Base-by-base conservation (phyloP, 2,113 vertebrate genomes). In the Microtus pennsylvanicus region DNA sequence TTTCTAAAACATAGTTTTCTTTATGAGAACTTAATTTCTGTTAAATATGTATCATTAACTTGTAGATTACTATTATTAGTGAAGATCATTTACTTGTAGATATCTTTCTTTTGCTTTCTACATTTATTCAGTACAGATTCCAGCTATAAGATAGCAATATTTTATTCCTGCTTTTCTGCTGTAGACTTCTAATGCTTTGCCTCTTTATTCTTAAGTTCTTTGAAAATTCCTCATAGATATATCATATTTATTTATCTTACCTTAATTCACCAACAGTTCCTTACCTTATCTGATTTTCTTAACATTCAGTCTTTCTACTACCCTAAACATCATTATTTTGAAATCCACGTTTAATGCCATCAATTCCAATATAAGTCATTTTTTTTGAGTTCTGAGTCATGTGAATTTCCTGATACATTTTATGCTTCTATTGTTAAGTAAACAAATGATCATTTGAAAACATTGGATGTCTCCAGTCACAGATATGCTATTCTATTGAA, bases 111-210 rank as follows among this genome's bases (percentile, higher is more conserved):
- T 50, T 7, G 21, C 26, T 93, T 91, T 91, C 7, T 91, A 65
- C 78, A 42, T 89, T 95, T 91, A 75, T 75, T 77, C 45, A 83
- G 24, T 70, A 55, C 9, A 72, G 87, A 95, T 92, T 77, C 14
- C 81, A 1, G 93, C 42, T 94, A 47, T 12, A 35, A 13, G 19
- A 19, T 33, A 69, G 24, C 33, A 82, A 61, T 45, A 94, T 74
- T 92, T 80, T 88, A 80, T 87, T 45, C 50, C n/a, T n/a, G 35
- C 26, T 67, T 61, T 90, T 97, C 10, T 38, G 50, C 58, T 81
- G 80, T 42, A 93, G n/a, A 52, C 9, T 17, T 91, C 7, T 91
- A 33, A 3, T 35, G 5, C 19, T 77, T 21, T 65, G 33, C 2
- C 55, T 93, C 45, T 19, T 95, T 92, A 92, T 75, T 76, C 14